A percentile compares a stretch with the other conserved stretches of the same genome.
phyloP scores from a whole-genome alignment of 2,888 invertebrate genomes.

The Acrobasis consociella region DNA sequence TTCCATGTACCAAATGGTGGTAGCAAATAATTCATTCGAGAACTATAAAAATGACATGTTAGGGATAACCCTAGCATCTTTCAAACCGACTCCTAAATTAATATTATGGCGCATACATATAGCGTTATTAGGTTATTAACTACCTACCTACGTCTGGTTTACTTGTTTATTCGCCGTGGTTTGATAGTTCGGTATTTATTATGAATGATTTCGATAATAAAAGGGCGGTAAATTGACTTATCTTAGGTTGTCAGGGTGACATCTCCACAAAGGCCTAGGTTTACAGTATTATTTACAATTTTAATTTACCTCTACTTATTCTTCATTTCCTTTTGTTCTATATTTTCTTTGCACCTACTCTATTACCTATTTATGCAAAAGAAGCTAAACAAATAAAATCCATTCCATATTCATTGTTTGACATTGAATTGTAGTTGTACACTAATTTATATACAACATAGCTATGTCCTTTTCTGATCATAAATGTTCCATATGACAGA shows the following conservation, averaged over 20 bases:
- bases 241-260: slow-evolving; percentile 3
- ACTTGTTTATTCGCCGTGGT: neutral
- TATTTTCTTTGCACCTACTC: neutral
- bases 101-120: slow-evolving; percentile 51
- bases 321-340: neutral
- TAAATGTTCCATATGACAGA: neutral
- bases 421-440: slow-evolving; percentile 12
- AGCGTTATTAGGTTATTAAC: too few relatives aligned
- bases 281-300: neutral
- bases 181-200: neutral
- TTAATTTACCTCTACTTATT: neutral
- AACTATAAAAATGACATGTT: neutral
- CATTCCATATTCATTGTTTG: slow-evolving; percentile 17
- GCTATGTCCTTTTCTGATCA: neutral
- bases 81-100: slow-evolving; percentile 30
- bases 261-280: slow-evolving; percentile 3
- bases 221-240: neutral
- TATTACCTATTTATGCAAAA: neutral
- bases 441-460: neutral
- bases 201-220: neutral
- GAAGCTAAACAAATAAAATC: slow-evolving; percentile 7
- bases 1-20: neutral
- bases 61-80: neutral
- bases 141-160: slow-evolving; percentile 34
- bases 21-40: neutral